These are phyloP conservation scores for Laterallus jamaicensis DNA, from an alignment of 2,113 vertebrate species.

Conservation along the genomic window DNA sequence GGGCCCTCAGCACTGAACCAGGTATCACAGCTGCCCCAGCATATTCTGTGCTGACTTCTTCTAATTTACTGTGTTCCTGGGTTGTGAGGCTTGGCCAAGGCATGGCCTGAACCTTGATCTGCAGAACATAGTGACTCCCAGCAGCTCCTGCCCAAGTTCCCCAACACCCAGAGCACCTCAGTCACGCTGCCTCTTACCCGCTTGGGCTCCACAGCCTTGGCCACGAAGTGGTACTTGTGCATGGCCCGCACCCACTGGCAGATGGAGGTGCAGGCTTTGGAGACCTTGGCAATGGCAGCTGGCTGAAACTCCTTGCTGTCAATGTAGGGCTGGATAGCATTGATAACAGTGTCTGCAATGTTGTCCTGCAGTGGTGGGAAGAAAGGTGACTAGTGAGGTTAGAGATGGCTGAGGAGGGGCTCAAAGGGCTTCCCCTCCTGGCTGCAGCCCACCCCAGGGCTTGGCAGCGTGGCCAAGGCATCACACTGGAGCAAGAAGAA, in stretches of 20 bases:
- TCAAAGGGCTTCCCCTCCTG: background rate
- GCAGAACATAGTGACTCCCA: background rate
- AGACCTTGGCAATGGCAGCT: constrained; percentile 86
- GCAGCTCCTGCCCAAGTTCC: background rate
- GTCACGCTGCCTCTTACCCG: constrained; percentile 72
- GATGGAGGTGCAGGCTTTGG: constrained; percentile 92
- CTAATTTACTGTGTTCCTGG: background rate
- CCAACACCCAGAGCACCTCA: background rate
- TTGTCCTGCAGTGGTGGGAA: constrained; percentile 78
- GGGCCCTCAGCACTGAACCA: background rate
- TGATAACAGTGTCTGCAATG: constrained; percentile 86
- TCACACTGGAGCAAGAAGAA: background rate
- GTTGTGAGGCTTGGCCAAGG: background rate
- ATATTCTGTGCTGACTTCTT: background rate
- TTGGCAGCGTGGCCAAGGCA: background rate
- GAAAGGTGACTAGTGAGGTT: background rate
- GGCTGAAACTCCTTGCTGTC: constrained; percentile 93
- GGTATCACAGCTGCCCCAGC: background rate
- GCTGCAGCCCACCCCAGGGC: background rate
- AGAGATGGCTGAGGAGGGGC: background rate
- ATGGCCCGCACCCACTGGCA: constrained; percentile 95
- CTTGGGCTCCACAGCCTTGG: constrained; percentile 87
- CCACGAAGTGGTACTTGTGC: constrained; percentile 90
- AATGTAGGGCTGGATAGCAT: constrained; percentile 88
- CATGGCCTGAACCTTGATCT: background rate